Conservation (phyloP, 2,113 vertebrate genomes). For the Rhynchomys soricoides region DNA sequence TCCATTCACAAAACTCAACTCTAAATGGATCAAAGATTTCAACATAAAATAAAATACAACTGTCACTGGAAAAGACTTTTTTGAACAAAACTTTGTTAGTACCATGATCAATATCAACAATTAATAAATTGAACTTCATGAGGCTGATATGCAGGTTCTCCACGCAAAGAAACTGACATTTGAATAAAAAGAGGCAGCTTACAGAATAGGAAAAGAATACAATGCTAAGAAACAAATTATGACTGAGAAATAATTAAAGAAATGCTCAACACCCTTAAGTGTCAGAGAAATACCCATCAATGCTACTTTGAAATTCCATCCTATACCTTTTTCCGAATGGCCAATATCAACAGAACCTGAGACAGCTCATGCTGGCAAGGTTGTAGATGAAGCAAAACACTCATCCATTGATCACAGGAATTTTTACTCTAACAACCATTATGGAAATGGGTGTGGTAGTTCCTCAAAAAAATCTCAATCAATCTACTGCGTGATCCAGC, state of each 20-base stretch:
- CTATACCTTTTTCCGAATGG: neutral
- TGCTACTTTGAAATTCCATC: neutral
- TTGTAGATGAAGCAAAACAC: neutral
- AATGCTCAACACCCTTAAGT: neutral
- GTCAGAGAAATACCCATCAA: neutral
- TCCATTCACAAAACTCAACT: neutral
- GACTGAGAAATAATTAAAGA: neutral
- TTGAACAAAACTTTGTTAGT: neutral
- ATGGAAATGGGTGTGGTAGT: neutral
- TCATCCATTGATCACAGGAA: neutral
- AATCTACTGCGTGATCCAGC: neutral
- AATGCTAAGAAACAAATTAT: neutral
- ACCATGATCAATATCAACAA: neutral
- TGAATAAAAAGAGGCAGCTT: neutral
- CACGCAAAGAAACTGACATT: neutral
- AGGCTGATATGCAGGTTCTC: neutral
- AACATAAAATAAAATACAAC: neutral
- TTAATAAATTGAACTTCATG: neutral
- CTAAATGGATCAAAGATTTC: neutral
- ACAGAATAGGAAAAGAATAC: neutral
- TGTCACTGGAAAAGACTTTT: neutral
- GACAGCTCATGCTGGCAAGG: neutral
- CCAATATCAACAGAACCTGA: neutral
- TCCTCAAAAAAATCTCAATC: neutral
- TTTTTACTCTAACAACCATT: neutral